A percentile compares a stretch with the other conserved stretches of the same genome.
Conservation (phyloP, 2,113 vertebrate species). For the Delphinapterus leucas region DNA sequence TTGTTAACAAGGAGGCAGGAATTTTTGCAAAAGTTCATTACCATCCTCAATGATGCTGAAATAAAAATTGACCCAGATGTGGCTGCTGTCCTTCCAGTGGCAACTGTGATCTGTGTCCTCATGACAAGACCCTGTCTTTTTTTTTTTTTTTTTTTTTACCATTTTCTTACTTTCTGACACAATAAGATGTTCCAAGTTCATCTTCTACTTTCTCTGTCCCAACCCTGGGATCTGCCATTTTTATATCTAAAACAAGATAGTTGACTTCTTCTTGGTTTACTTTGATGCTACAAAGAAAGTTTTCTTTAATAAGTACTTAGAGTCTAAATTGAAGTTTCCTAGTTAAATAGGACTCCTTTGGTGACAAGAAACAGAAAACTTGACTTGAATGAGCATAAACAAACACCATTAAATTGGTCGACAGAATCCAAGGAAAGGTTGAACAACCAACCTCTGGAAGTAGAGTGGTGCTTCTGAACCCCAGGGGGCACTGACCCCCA, state of each 20-base stretch:
- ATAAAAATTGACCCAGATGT: no score
- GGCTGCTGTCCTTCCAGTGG: fast-evolving
- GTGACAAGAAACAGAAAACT: neutral
- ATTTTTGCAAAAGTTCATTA: neutral
- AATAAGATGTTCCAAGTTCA: no score
- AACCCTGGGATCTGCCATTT: neutral
- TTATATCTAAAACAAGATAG: neutral
- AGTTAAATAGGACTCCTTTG: neutral
- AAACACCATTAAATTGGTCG: neutral
- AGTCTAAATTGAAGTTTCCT: neutral
- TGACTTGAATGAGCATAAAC: neutral
- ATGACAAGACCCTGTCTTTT: fast-evolving
- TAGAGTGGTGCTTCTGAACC: neutral
- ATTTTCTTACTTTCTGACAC: neutral
- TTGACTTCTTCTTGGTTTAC: neutral
- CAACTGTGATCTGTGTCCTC: neutral
- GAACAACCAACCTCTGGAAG: neutral
- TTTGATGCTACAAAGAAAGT: neutral
- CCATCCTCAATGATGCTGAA: neutral
- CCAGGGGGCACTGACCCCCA: fast-evolving
- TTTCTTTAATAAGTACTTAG: neutral
- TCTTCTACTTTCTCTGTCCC: neutral
- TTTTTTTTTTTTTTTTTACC: neutral
- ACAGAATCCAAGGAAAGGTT: neutral
- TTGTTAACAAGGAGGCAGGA: fast-evolving